These are phyloP conservation scores for Vulpes lagopus DNA, from an alignment of 2,113 vertebrate species.

Conservation along the genomic window DNA sequence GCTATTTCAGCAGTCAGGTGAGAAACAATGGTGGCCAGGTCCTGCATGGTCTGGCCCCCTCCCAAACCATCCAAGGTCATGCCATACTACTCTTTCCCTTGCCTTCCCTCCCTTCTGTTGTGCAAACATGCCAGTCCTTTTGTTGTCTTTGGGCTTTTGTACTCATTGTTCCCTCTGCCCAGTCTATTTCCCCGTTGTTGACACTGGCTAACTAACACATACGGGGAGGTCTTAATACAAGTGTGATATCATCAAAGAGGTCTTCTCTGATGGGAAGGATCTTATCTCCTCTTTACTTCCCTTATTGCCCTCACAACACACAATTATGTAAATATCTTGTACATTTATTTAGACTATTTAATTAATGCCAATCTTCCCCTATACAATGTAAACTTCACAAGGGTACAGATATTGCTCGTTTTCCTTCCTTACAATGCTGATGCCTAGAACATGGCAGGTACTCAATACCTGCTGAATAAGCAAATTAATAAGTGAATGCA, in stretches of 20 bases:
- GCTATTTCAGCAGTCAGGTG: neutral
- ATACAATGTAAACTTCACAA: neutral
- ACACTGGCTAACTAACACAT: neutral
- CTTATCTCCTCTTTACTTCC: neutral
- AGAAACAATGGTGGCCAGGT: neutral
- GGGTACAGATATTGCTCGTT: neutral
- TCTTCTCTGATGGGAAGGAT: neutral
- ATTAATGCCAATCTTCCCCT: neutral
- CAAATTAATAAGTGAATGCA: neutral
- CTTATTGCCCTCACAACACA: neutral
- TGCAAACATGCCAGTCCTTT: neutral
- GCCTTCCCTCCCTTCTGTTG: neutral
- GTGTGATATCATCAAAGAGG: neutral
- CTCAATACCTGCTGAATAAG: neutral
- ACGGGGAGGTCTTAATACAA: neutral
- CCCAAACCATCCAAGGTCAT: no score
- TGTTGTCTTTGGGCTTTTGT: neutral
- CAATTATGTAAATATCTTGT: neutral
- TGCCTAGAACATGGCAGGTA: neutral
- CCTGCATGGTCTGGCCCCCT: neutral
- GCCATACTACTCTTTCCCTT: neutral
- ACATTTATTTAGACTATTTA: constrained; percentile 14
- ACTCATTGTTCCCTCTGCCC: neutral
- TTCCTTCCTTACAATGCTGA: neutral
- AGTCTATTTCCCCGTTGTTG: neutral